A percentile compares a stretch with the other conserved stretches of the same genome.
Conservation (phyloP, 2,113 vertebrate genomes). For the western clawed frog (Xenopus tropicalis) region DNA sequence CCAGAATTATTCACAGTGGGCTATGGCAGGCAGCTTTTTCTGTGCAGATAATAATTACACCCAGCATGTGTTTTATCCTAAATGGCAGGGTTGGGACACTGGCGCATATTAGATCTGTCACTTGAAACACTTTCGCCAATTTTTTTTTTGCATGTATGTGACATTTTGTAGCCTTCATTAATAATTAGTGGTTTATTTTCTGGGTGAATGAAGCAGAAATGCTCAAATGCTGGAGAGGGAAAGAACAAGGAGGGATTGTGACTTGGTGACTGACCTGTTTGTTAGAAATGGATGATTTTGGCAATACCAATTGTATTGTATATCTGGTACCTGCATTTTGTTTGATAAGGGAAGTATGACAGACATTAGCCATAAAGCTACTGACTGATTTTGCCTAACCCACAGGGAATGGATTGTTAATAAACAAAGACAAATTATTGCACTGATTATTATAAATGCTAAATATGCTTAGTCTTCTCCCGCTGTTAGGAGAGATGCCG, state of each 20-base stretch:
- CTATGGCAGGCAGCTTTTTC: constrained; percentile 12
- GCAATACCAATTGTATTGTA: no score
- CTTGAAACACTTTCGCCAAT: constrained; percentile 37
- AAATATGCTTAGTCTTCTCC: no score
- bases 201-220: constrained; percentile 38
- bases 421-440: no score
- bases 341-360: no score
- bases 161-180: constrained; percentile 36
- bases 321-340: no score
- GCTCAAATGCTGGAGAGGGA: background rate
- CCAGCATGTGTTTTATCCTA: constrained; percentile 39
- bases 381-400: no score
- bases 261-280: no score
- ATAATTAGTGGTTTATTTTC: constrained; percentile 44
- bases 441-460: no score
- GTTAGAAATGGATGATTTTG: no score
- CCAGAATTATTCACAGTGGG: constrained; percentile 27
- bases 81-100: constrained; percentile 39
- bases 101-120: constrained; percentile 39
- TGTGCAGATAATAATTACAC: constrained; percentile 39
- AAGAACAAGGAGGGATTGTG: constrained; percentile 1
- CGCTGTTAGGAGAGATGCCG: no score
- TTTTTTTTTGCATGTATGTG: constrained; percentile 19
- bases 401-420: no score
- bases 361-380: no score